phyloP scores from a whole-genome alignment of 2,113 vertebrate genomes.

The Microtus montanus region DNA sequence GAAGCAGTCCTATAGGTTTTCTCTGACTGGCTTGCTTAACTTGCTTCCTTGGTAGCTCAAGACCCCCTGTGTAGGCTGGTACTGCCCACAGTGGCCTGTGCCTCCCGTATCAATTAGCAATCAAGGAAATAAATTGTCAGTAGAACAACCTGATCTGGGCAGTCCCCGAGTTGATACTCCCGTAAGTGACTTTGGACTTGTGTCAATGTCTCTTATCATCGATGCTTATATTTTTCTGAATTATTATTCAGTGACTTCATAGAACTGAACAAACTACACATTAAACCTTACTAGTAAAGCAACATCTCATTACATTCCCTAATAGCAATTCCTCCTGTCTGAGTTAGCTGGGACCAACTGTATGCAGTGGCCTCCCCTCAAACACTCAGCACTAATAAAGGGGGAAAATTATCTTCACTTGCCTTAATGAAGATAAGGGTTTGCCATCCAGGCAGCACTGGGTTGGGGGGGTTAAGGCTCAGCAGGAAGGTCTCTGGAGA shows the following conservation, averaged over 20 bases:
- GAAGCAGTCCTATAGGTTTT: background rate
- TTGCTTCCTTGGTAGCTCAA: background rate
- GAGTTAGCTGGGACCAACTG: background rate
- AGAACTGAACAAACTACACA: slow-evolving; percentile 19
- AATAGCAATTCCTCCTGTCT: background rate
- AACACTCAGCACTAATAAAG: background rate
- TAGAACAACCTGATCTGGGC: background rate
- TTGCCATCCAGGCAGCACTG: background rate
- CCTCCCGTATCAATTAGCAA: background rate
- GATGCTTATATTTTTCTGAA: slow-evolving; percentile 42
- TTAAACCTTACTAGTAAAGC: slow-evolving; percentile 19
- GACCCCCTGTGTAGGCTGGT: background rate
- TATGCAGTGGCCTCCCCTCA: background rate
- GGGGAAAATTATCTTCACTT: background rate
- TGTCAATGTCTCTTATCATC: background rate
- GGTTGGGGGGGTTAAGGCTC: background rate
- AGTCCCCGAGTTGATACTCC: background rate
- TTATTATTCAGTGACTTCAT: background rate
- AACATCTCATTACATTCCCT: slow-evolving; percentile 16
- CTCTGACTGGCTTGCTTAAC: background rate
- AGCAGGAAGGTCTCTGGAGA: background rate
- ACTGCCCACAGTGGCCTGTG: no score
- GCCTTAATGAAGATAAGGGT: background rate
- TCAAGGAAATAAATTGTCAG: background rate
- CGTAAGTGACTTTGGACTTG: background rate